Evolutionary conservation across 2,888 invertebrate genomes (phyloP), one percentile per base, ranked within the genome.

Genomic region (Napeogenes sylphis): DNA sequence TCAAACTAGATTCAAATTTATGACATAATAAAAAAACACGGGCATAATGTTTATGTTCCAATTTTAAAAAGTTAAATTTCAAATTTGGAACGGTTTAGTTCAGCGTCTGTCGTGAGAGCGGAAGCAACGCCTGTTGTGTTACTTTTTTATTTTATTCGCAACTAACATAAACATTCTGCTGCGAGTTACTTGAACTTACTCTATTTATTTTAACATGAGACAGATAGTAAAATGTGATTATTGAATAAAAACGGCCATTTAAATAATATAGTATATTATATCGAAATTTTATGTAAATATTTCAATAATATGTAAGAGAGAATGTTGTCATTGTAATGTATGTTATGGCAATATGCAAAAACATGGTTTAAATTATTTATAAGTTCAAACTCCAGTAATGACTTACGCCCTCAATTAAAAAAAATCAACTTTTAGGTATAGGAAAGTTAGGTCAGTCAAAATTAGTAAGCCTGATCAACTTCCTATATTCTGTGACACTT

Each of bases 51-150:
- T n/a, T 3, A 30, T 30, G 12, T 30, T 30, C 21, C n/a, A 51
- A 30, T 30, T 12, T 51, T 30, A 51, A 51, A 51, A 51, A 30
- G 30, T 59, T 32, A 45, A 59, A 54, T 14, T 59, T 59, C 45
- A 59, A 59, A 59, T 59, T 59, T 54, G 33, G 59, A 59, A 59
- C 54, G 51, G 53, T 53, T 51, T 53, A 47, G 47, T 51, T 51
- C 51, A 51, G 51, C 30, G 51, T 51, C 51, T n/a, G 51, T 51
- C 51, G 51, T 51, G 51, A 47, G 61, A 64, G 55, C 61, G 64
- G 64, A 64, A 64, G 61, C 21, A 59, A 56, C 61, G 61, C 64
- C 61, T 51, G 51, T 51, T 51, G 51, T 51, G 51, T 30, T 30
- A 4, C 51, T 51, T 51, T 51, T 38, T 51, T 51, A 51, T 51